Conservation (phyloP, 2,888 invertebrate genomes). For the Maniola hyperantus region DNA sequence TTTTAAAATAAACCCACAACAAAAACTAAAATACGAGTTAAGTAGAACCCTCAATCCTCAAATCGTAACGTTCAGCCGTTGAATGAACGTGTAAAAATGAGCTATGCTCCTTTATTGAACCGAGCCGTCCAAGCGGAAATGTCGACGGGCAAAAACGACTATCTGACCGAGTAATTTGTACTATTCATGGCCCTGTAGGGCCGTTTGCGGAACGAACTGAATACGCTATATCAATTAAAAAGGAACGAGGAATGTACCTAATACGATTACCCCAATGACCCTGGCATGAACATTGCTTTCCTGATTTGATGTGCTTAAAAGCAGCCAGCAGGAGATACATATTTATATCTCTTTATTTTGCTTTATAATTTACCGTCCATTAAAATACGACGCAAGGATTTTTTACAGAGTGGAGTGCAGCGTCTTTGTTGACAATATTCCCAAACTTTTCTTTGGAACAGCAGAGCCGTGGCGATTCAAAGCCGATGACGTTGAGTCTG, state of each 20-base stretch:
- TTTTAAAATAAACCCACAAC: slow-evolving; percentile 11
- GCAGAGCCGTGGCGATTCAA: too few relatives aligned
- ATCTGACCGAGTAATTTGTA: slow-evolving; percentile 23
- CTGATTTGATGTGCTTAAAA: slow-evolving; percentile 4
- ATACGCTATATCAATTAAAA: slow-evolving; percentile 22
- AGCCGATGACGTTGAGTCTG: too few relatives aligned
- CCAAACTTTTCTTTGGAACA: too few relatives aligned
- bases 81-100: slow-evolving; percentile 15
- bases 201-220: slow-evolving; percentile 15
- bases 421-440: too few relatives aligned
- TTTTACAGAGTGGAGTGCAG: too few relatives aligned
- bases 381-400: too few relatives aligned
- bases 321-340: background rate
- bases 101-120: slow-evolving; percentile 16
- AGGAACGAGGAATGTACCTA: slow-evolving; percentile 12
- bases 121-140: slow-evolving; percentile 11
- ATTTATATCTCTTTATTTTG: background rate
- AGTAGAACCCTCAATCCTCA: slow-evolving; percentile 1
- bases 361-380: too few relatives aligned
- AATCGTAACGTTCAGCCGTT: slow-evolving; percentile 10
- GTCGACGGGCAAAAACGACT: slow-evolving; percentile 18
- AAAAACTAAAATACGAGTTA: slow-evolving; percentile 8
- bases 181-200: slow-evolving; percentile 17
- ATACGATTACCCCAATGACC: slow-evolving; percentile 20
- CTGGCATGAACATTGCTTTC: background rate